Conservation (phyloP, 2,888 invertebrate species). For the Lomographa bimaculata region DNA sequence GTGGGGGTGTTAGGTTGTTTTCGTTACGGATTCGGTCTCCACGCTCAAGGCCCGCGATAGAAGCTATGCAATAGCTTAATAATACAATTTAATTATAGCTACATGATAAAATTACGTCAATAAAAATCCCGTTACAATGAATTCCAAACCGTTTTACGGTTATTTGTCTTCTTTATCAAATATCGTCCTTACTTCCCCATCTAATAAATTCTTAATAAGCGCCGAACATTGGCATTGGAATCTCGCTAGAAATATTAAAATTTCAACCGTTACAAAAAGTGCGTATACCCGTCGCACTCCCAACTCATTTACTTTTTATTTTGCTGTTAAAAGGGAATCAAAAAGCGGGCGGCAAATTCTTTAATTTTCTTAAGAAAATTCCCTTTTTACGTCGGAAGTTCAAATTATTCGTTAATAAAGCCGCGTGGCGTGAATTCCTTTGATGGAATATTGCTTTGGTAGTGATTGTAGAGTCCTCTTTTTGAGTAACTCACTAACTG, state of each 20-base stretch:
- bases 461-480: conserved; percentile 46
- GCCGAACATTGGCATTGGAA: conserved; percentile 40
- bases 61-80: too few species aligned
- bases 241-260: conserved; percentile 50
- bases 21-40: too few species aligned
- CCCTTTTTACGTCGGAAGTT: conserved; percentile 56
- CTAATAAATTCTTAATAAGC: conserved; percentile 53
- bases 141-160: conserved; percentile 6
- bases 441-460: conserved; percentile 77
- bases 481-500: too few species aligned
- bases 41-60: too few species aligned
- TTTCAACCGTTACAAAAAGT: conserved; percentile 38
- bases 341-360: conserved; percentile 62
- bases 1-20: too few species aligned
- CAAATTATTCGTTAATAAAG: conserved; percentile 76
- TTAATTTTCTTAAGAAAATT: conserved; percentile 71
- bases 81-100: too few species aligned
- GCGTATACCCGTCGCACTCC: conserved; percentile 46
- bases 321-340: conserved; percentile 55
- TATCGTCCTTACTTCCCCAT: conserved; percentile 35
- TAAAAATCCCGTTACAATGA: conserved; percentile 10
- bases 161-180: conserved; percentile 31
- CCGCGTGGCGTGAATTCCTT: conserved; percentile 65
- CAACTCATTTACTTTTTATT: conserved; percentile 61
- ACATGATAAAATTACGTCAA: conserved; percentile 3